Percentiles rank a stretch among this genome's conserved stretches.
phyloP scores from a whole-genome alignment of 2,797 vertebrate genomes.

The Falco berigora region DNA sequence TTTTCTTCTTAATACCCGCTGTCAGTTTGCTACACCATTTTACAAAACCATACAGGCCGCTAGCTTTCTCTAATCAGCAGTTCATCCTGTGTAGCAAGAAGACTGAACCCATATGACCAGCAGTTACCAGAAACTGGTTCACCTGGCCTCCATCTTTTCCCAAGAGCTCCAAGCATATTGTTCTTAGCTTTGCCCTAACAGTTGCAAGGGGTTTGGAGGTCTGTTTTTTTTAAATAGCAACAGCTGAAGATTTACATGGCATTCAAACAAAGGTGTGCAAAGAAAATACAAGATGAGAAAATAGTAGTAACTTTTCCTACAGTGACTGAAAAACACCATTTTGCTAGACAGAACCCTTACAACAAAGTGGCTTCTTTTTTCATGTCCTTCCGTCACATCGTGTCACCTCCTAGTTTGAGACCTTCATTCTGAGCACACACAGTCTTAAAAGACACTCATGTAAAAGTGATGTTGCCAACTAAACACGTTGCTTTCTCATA shows the following conservation, averaged over 20 bases:
- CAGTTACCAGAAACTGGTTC: neutral
- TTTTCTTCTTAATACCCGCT: neutral
- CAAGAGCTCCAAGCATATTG: neutral
- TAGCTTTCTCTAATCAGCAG: neutral
- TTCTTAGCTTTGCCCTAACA: neutral
- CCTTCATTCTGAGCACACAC: neutral
- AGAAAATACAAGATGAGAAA: neutral
- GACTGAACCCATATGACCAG: neutral
- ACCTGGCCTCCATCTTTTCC: conserved; percentile 2
- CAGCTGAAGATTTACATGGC: neutral
- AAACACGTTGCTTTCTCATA: neutral
- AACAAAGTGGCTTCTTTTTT: neutral
- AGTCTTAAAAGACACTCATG: neutral
- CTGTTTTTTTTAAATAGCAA: neutral
- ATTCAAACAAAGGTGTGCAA: neutral
- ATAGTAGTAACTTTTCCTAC: neutral
- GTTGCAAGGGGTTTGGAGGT: neutral
- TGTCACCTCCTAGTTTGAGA: neutral
- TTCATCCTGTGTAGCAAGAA: neutral
- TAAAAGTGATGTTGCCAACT: neutral
- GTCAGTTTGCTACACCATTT: neutral
- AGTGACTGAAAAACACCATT: neutral
- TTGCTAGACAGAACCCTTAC: neutral
- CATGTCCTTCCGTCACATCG: neutral
- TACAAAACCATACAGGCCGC: neutral